Evolutionary conservation across 2,797 vertebrate species (phyloP).

Genomic region (Rhinogobio ventralis): DNA sequence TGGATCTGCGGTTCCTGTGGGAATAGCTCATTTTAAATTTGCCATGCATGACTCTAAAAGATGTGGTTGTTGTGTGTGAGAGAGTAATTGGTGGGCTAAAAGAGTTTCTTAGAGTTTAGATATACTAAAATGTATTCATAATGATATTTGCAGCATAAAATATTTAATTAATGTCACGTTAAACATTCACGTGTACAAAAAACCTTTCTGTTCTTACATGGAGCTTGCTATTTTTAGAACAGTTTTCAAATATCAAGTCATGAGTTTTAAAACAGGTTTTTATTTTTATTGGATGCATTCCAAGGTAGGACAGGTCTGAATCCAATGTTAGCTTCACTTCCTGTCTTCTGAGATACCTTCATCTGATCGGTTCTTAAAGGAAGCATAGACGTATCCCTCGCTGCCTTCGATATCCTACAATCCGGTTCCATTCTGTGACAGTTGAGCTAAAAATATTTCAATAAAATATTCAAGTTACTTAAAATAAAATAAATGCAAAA

Average conservation of each 20-base stretch:
- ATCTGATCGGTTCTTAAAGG: neutral
- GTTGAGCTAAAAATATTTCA: neutral
- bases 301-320: neutral
- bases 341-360: neutral
- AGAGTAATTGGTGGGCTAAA: constrained; percentile 12
- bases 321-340: neutral
- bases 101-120: too few species aligned
- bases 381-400: neutral
- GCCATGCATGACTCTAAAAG: constrained; percentile 22
- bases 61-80: constrained; percentile 1
- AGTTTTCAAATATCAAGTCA: neutral
- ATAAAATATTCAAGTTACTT: too few species aligned
- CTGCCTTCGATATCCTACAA: neutral
- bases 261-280: neutral
- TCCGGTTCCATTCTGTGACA: neutral
- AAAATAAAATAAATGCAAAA: neutral
- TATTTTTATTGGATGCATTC: neutral
- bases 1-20: constrained; percentile 32
- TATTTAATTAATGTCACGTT: neutral
- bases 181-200: neutral
- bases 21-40: constrained; percentile 27
- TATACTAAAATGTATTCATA: neutral
- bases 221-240: neutral
- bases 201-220: neutral
- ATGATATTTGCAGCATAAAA: neutral